Evolutionary conservation across 1,140 invertebrate genomes (phyloP), one percentile per base, ranked within the genome.

Genomic region (Drosophila ambigua): DNA sequence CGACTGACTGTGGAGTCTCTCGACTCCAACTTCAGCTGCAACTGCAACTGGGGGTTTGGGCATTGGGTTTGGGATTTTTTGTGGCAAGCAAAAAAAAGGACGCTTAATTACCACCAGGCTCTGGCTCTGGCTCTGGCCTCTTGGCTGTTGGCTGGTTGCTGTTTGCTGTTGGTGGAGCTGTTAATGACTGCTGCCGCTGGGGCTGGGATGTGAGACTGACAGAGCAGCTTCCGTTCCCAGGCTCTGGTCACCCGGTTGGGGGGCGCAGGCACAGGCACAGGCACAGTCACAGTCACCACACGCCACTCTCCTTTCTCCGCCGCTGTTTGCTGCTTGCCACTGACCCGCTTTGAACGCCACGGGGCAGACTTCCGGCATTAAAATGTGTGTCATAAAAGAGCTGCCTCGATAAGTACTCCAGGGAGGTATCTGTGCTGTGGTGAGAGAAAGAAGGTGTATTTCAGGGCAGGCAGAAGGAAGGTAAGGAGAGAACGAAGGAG

Each of bases 161-260:
- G 35, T 39, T 39, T 7, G 8, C 31, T 31, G 31, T 31, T 39
- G 52, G 65, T 31, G 45, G 49, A 71, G 71, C 64, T 82, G 73
- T 87, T 85, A 87, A 85, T 85, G 79, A 88, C 60, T 59, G 65
- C 49, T 76, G 66, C 48, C 62, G 79, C 53, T 59, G 39, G 59
- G 65, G 20, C 39, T 45, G 16, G 46, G 23, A 31, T 46, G 26
- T 41, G 28, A 13, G 3, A n/a, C 26, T 66, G 43, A 44, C 52
- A 68, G 78, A 64, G 75, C 74, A 79, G 83, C 75, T 87, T 87
- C 82, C 83, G 83, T 82, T 87, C 83, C 75, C 82, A 87, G 83
- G 71, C 72, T 46, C 48, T 31, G 69, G 13, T 45, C 44, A 26
- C 71, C 72, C 55, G 60, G 60, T 24, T 55, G 59, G 63, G 54